phyloP scores from a whole-genome alignment of 1,140 invertebrate genomes.

The Drosophila jambulina region DNA sequence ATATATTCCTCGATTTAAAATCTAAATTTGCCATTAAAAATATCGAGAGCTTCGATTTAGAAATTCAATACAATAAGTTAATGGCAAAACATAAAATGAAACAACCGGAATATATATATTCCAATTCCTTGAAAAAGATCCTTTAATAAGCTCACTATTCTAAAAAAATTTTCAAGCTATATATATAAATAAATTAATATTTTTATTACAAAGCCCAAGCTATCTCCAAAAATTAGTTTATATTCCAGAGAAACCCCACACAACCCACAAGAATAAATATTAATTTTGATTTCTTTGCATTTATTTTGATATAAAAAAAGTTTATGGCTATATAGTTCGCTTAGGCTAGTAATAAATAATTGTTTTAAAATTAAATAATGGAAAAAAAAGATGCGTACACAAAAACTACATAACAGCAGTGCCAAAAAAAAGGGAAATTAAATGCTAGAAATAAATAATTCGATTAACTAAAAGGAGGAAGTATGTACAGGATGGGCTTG shows the following conservation, averaged over 20 bases:
- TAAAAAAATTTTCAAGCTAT: neutral
- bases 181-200: neutral
- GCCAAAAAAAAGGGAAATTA: conserved; percentile 36
- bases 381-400: conserved; percentile 59
- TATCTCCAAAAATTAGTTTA: neutral
- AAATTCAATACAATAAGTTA: no score
- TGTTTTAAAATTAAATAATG: conserved; percentile 64
- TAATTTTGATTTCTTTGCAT: conserved; percentile 50
- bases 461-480: conserved; percentile 6
- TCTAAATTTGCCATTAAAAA: neutral
- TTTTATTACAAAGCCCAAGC: no score
- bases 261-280: neutral
- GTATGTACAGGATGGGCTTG: conserved; percentile 23
- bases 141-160: neutral
- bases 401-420: conserved; percentile 84
- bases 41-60: no score
- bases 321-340: neutral
- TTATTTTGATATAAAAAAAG: conserved; percentile 52
- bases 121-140: neutral
- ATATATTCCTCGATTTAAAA: neutral
- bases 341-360: conserved; percentile 31
- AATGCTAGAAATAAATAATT: conserved; percentile 36
- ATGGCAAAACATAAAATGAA: no score
- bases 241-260: neutral
- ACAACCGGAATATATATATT: no score